Percentiles rank a stretch among this genome's conserved stretches.
Evolutionary conservation across 2,797 vertebrate species (phyloP).

Genomic region (Notolabrus celidotus): DNA sequence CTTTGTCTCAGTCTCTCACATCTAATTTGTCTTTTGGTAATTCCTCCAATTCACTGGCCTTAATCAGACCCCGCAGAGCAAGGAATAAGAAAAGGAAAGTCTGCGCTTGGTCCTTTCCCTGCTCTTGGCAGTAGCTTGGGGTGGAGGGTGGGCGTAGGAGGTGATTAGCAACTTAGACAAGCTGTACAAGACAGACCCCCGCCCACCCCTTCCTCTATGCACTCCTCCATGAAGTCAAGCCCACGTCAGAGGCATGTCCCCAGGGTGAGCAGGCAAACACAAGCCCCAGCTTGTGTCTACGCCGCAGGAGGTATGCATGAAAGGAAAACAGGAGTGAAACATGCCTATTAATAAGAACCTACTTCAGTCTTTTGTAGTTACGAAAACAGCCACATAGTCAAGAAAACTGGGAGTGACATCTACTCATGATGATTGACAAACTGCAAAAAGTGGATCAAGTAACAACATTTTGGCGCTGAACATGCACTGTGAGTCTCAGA

Average conservation of each 20-base stretch:
- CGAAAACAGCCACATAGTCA: slow-evolving; percentile 17
- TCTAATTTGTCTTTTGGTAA: slow-evolving; percentile 23
- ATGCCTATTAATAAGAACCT: slow-evolving; percentile 71
- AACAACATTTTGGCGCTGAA: slow-evolving; percentile 7
- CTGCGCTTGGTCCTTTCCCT: slow-evolving; percentile 42
- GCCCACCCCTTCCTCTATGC: slow-evolving; percentile 64
- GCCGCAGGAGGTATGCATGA: slow-evolving; percentile 77
- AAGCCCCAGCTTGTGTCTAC: slow-evolving; percentile 76
- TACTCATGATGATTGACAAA: slow-evolving; percentile 13
- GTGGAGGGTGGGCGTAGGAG: slow-evolving; percentile 50
- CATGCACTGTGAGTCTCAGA: neutral
- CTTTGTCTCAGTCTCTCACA: slow-evolving; percentile 24
- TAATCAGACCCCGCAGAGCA: slow-evolving; percentile 24
- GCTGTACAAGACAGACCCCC: slow-evolving; percentile 66
- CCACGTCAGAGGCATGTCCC: slow-evolving; percentile 77
- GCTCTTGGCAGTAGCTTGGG: slow-evolving; percentile 57
- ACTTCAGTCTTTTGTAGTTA: slow-evolving; percentile 56
- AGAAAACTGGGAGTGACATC: neutral
- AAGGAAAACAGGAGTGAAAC: slow-evolving; percentile 66
- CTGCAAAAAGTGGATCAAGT: slow-evolving; percentile 14
- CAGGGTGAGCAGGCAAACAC: slow-evolving; percentile 75
- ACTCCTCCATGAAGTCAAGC: slow-evolving; percentile 78
- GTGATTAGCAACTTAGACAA: slow-evolving; percentile 72
- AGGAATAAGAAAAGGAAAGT: slow-evolving; percentile 32
- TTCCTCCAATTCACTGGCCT: slow-evolving; percentile 31